These are phyloP conservation scores for Sarcophaga rosellei DNA, from an alignment of 2,888 invertebrate genomes.

Conservation along the genomic window DNA sequence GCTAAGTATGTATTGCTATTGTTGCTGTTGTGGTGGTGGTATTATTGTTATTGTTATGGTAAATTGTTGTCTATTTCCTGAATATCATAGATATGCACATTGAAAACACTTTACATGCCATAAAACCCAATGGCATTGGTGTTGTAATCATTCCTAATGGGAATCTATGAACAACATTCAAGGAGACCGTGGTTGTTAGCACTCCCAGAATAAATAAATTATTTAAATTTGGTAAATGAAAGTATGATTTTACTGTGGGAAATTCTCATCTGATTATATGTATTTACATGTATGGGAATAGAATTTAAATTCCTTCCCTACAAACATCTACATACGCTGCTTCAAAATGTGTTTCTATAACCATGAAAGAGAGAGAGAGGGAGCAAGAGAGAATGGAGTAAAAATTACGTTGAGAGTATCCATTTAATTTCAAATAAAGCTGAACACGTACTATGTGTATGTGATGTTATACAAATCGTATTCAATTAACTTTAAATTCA, in stretches of 20 bases:
- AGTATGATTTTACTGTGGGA: constrained; percentile 31
- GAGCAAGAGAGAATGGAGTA: neutral
- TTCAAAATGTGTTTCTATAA: constrained; percentile 1
- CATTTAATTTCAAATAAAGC: neutral
- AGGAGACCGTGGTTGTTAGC: constrained; percentile 4
- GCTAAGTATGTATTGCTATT: neutral
- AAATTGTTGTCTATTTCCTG: constrained; percentile 55
- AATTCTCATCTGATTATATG: constrained; percentile 43
- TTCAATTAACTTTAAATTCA: constrained; percentile 55
- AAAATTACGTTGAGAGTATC: neutral
- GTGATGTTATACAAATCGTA: constrained; percentile 35
- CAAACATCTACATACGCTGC: constrained; percentile 1
- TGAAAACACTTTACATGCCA: constrained; percentile 54
- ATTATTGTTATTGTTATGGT: constrained; percentile 47
- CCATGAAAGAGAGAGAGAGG: neutral
- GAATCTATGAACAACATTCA: constrained; percentile 24
- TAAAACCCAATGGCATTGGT: constrained; percentile 25
- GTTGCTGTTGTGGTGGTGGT: constrained; percentile 4
- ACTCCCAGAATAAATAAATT: constrained; percentile 6
- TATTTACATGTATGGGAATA: neutral
- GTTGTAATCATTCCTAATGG: constrained; percentile 37
- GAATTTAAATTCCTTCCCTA: neutral
- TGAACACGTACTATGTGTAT: constrained; percentile 21
- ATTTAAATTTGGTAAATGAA: constrained; percentile 14
- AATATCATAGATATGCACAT: constrained; percentile 24